Conservation (phyloP, 2,113 vertebrate genomes). For the Nycticorax nycticorax region DNA sequence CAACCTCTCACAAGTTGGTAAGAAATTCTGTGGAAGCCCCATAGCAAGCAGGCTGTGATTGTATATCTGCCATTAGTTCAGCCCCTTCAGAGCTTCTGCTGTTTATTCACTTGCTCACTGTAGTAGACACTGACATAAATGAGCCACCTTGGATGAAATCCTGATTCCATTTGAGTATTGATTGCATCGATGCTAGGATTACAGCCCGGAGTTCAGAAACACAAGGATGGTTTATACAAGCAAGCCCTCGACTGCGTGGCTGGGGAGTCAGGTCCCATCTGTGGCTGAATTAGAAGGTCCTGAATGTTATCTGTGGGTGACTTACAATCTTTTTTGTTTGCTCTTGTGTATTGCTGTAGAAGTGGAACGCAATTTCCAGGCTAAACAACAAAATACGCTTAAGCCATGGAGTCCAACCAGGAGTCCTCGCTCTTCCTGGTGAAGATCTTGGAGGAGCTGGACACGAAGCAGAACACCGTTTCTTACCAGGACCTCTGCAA, state of each 20-base stretch:
- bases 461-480: slow-evolving; percentile 82
- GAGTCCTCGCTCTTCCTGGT: slow-evolving; percentile 87
- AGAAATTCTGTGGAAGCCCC: neutral
- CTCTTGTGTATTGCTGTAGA: slow-evolving; percentile 20
- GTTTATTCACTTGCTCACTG: neutral
- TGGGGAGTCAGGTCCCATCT: neutral
- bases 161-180: neutral
- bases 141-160: neutral
- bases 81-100: neutral
- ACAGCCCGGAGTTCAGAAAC: neutral
- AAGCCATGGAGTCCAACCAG: slow-evolving; percentile 83
- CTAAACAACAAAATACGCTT: neutral
- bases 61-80: neutral
- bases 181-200: neutral
- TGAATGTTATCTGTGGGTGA: neutral
- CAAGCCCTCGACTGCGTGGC: neutral
- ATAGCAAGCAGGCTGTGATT: neutral
- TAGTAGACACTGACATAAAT: neutral
- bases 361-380: neutral
- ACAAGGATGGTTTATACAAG: neutral
- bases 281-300: neutral
- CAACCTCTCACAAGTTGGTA: neutral
- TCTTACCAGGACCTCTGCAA: slow-evolving; percentile 94
- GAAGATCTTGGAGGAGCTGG: slow-evolving; percentile 90
- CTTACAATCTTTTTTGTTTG: neutral